Evolutionary conservation across 2,113 vertebrate species (phyloP).

Genomic region (Centropristis striata): DNA sequence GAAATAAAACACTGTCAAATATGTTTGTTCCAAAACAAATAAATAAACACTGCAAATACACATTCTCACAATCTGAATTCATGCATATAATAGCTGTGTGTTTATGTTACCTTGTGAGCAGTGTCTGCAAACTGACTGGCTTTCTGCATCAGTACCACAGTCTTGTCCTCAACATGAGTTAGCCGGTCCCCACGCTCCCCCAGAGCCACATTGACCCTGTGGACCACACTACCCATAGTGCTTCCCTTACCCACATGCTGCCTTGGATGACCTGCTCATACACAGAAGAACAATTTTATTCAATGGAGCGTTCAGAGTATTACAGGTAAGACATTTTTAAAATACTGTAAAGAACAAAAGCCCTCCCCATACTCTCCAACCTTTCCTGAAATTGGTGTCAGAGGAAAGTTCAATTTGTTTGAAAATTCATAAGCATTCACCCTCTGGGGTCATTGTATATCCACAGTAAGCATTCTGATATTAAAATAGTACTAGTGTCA

Average conservation of each 20-base stretch:
- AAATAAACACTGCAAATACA: not conserved
- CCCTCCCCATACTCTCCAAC: too few species aligned
- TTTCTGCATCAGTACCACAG: slow-evolving; percentile 90
- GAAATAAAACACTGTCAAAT: not conserved
- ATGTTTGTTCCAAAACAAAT: not conserved
- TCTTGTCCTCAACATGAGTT: slow-evolving; percentile 90
- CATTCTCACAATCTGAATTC: not conserved
- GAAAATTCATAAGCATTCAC: too few species aligned
- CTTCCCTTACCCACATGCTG: slow-evolving; percentile 85
- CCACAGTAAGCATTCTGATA: too few species aligned
- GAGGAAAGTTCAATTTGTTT: too few species aligned
- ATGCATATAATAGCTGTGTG: too few species aligned
- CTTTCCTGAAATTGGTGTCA: too few species aligned
- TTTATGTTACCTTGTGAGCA: slow-evolving; percentile 90
- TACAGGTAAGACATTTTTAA: not conserved
- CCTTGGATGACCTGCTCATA: slow-evolving; percentile 76
- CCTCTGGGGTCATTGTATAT: too few species aligned
- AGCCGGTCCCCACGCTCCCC: slow-evolving; percentile 91
- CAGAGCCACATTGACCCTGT: slow-evolving; percentile 91
- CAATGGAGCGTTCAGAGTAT: not conserved
- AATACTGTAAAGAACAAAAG: not conserved
- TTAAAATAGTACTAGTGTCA: too few species aligned
- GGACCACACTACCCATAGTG: slow-evolving; percentile 89
- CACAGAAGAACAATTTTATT: not conserved
- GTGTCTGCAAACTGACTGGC: slow-evolving; percentile 93